Evolutionary conservation across 2,113 vertebrate species (phyloP).

Genomic region (Machaerirhynchus nigripectus): DNA sequence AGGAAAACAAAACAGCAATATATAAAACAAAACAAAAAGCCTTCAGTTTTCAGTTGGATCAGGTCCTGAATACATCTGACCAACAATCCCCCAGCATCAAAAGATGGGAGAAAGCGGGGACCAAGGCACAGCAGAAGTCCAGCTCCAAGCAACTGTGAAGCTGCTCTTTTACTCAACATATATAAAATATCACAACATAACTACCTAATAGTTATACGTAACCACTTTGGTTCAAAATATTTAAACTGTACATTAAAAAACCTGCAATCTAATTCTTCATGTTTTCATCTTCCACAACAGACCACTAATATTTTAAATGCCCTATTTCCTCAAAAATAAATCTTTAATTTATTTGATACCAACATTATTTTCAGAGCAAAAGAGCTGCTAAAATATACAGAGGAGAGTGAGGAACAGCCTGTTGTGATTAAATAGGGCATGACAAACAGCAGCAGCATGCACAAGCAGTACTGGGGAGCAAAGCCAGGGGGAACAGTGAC

Average conservation of each 20-base stretch:
- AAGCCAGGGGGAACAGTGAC: constrained; percentile 26
- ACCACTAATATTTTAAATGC: neutral
- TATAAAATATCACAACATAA: neutral
- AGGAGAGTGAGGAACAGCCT: neutral
- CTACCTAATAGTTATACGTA: neutral
- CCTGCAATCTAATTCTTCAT: neutral
- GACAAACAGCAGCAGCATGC: constrained; percentile 36
- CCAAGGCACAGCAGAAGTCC: neutral
- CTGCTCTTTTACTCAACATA: neutral
- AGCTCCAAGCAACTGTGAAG: neutral
- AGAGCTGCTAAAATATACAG: neutral
- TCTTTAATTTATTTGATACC: neutral
- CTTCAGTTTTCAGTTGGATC: neutral
- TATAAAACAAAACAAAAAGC: neutral
- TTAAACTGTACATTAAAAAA: neutral
- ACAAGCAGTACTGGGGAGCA: neutral
- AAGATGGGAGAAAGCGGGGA: neutral
- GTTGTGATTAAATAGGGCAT: constrained; percentile 45
- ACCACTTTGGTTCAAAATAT: neutral
- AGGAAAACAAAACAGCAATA: neutral
- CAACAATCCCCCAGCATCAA: neutral
- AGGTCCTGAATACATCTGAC: neutral
- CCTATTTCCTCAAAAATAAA: neutral
- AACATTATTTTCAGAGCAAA: neutral
- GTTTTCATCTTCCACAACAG: neutral